Percentiles rank a stretch among this genome's conserved stretches.
These are phyloP conservation scores for Macrosiphum euphorbiae DNA, from an alignment of 2,888 invertebrate species.

Conservation along the genomic window DNA sequence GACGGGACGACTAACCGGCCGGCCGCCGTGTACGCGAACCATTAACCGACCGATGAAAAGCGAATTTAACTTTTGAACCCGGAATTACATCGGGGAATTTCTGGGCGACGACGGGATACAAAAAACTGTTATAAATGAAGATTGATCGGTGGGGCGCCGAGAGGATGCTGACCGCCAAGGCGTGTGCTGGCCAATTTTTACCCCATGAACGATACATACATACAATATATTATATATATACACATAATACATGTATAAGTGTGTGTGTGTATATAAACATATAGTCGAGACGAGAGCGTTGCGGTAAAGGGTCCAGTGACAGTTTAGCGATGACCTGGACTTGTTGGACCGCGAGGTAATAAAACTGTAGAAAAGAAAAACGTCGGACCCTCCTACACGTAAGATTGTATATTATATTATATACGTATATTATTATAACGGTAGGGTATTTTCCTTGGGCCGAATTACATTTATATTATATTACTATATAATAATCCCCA, in stretches of 20 bases:
- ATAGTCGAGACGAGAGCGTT: neutral
- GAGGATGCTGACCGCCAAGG: constrained; percentile 49
- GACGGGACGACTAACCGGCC: neutral
- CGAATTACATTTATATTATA: neutral
- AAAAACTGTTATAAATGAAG: constrained; percentile 55
- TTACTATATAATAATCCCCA: neutral
- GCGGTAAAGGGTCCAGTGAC: constrained; percentile 36
- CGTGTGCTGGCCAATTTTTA: constrained; percentile 35
- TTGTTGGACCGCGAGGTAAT: constrained; percentile 47
- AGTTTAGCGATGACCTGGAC: constrained; percentile 50
- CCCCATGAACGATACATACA: neutral
- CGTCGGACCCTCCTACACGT: constrained; percentile 12
- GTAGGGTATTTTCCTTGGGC: neutral
- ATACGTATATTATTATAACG: constrained; percentile 10
- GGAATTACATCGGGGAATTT: constrained; percentile 37
- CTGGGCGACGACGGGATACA: neutral
- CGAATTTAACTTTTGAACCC: constrained; percentile 54
- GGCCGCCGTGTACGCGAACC: neutral
- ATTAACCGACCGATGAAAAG: constrained; percentile 59
- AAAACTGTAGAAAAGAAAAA: constrained; percentile 39
- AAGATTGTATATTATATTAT: neutral
- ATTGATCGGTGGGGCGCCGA: constrained; percentile 44
- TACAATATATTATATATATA: neutral
- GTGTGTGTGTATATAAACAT: neutral
- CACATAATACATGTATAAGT: no score